Conservation (phyloP, 2,797 vertebrate species). For the Enteromius treurensis region DNA sequence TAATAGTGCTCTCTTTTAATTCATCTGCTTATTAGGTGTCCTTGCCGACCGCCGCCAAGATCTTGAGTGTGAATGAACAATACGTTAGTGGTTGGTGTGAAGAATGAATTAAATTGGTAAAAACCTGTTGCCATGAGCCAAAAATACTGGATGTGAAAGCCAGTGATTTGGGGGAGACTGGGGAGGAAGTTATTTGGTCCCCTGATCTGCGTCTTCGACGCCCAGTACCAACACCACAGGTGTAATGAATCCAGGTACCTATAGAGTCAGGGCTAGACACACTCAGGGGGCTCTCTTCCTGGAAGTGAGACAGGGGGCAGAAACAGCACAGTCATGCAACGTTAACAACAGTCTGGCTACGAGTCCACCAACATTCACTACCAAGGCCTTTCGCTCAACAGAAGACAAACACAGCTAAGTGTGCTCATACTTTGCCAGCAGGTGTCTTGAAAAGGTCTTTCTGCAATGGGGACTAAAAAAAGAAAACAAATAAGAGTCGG, state of each 20-base stretch:
- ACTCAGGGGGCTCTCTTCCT: conserved; percentile 96
- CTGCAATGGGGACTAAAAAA: conserved; percentile 66
- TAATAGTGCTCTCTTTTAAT: conserved; percentile 61
- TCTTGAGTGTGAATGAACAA: conserved; percentile 71
- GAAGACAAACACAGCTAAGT: conserved; percentile 35
- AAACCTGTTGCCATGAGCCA: conserved; percentile 98
- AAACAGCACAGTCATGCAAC: conserved; percentile 94
- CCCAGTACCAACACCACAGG: conserved; percentile 94
- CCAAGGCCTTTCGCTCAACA: conserved; percentile 48
- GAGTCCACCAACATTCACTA: conserved; percentile 71
- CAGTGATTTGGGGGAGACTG: conserved; percentile 96
- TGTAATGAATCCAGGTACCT: conserved; percentile 95
- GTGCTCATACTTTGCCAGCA: conserved; percentile 65
- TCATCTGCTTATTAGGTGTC: conserved; percentile 87
- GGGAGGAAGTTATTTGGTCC: conserved; percentile 96
- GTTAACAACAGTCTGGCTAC: conserved; percentile 84
- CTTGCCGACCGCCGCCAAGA: conserved; percentile 81
- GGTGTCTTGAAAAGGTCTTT: conserved; percentile 66
- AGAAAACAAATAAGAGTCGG: conserved; percentile 51
- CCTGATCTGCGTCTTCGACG: conserved; percentile 96
- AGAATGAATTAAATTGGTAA: conserved; percentile 89
- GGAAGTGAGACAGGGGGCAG: conserved; percentile 90
- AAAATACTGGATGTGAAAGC: conserved; percentile 97
- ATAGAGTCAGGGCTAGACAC: conserved; percentile 95
- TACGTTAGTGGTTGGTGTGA: conserved; percentile 71